Evolutionary conservation across 2,113 vertebrate genomes (phyloP), one percentile per base, ranked within the genome.

Genomic region (Ciconia maguari): DNA sequence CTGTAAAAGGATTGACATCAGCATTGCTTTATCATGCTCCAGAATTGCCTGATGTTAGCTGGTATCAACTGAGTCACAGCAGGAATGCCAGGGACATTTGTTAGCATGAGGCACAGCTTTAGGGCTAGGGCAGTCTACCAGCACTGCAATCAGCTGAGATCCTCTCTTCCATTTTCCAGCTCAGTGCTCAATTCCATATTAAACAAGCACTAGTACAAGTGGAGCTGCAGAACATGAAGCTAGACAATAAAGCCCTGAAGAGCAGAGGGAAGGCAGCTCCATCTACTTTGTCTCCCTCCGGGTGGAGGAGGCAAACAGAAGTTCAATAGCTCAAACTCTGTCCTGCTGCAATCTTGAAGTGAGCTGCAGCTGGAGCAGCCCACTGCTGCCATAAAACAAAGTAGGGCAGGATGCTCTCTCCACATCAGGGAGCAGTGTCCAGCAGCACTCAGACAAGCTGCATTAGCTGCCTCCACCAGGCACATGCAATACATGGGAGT

Each of bases 81-180:
- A 93, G 84, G 78, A 76, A 52, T 51, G 93, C 94, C 95, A 95
- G 93, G 66, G 89, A 79, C 93, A 94, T 95, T 96, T 92, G 95
- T 89, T 95, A 91, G 80, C 70, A 83, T 5, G 81, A 95, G 91
- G 91, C 96, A 94, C 87, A 96, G 97, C 95, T 96, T 93, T 72
- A 97, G 94, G 94, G 89, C 96, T 95, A 95, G 91, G 93, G 97
- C 96, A 96, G 91, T 16, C 87, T 94, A 95, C 94, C 95, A 97
- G 89, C 94, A 80, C 96, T 38, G 93, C 93, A 96, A 90, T 93
- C 94, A 89, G 78, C 87, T 16, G 58, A 94, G 87, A 94, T 95
- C 93, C 84, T 91, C 92, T 91, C 95, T 96, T 93, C 82, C 84
- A 96, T 96, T 97, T 97, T 94, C 97, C 91, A 95, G 94, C 84